phyloP scores from a whole-genome alignment of 2,113 vertebrate genomes.

The Bungarus multicinctus region DNA sequence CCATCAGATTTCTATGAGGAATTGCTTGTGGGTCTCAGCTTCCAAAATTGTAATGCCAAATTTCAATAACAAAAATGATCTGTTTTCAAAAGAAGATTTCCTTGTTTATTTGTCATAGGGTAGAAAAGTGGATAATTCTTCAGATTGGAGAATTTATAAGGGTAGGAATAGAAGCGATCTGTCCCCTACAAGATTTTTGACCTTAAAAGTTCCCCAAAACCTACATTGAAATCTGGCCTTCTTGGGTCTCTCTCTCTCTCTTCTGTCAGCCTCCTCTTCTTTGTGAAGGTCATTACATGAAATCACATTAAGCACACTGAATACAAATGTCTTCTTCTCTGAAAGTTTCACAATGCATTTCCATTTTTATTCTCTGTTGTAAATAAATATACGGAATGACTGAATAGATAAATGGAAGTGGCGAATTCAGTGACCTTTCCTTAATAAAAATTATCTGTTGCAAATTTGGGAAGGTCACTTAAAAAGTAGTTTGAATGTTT shows the following conservation, averaged over 20 bases:
- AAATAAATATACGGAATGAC: conserved; percentile 14
- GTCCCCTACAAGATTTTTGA: background rate
- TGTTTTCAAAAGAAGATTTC: background rate
- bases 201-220: background rate
- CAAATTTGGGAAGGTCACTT: background rate
- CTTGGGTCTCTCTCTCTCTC: too few relatives aligned
- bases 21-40: background rate
- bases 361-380: conserved; percentile 4
- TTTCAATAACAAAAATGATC: background rate
- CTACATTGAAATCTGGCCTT: background rate
- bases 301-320: background rate
- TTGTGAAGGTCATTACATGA: conserved; percentile 29
- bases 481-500: rapidly evolving
- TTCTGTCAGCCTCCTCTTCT: conserved; percentile 20
- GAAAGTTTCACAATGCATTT: conserved; percentile 5
- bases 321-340: background rate
- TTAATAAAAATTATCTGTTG: conserved; percentile 28
- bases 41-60: background rate
- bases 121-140: background rate
- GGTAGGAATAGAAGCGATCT: background rate
- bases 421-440: conserved; percentile 20
- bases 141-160: background rate
- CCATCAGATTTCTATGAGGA: too few relatives aligned
- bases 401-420: conserved; percentile 15
- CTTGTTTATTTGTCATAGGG: background rate